These are phyloP conservation scores for Galaxias olidus DNA, from an alignment of 2,797 vertebrate genomes.

Conservation along the genomic window DNA sequence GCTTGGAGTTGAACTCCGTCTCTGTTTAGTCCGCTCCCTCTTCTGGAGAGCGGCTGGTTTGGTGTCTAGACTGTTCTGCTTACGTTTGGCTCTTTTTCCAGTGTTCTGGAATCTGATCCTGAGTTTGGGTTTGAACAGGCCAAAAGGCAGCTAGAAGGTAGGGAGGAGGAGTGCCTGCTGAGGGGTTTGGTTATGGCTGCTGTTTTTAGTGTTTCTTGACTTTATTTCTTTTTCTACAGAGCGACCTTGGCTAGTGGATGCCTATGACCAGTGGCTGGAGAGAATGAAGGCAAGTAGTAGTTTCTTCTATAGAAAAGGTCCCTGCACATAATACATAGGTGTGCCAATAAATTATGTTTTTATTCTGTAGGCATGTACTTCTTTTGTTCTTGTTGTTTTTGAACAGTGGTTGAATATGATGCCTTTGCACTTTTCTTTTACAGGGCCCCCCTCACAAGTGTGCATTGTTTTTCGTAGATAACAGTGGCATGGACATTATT, in stretches of 20 bases:
- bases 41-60: neutral
- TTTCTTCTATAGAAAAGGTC: no score
- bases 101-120: constrained; percentile 92
- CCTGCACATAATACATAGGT: no score
- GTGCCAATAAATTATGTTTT: no score
- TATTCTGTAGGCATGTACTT: no score
- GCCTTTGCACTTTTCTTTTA: constrained; percentile 81
- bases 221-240: constrained; percentile 67
- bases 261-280: constrained; percentile 87
- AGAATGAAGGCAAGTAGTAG: constrained; percentile 84
- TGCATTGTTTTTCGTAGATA: constrained; percentile 99
- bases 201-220: neutral
- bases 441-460: constrained; percentile 99
- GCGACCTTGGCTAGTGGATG: constrained; percentile 93
- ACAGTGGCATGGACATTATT: constrained; percentile 99
- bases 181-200: neutral
- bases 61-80: neutral
- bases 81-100: constrained; percentile 48
- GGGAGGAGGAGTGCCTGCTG: neutral
- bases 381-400: no score
- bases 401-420: constrained; percentile 40
- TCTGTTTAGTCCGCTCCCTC: neutral
- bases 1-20: neutral
- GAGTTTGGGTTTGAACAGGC: constrained; percentile 96
- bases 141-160: constrained; percentile 94